Base-by-base conservation (phyloP, 2,797 vertebrate species). In the Gymnodraco acuticeps region DNA sequence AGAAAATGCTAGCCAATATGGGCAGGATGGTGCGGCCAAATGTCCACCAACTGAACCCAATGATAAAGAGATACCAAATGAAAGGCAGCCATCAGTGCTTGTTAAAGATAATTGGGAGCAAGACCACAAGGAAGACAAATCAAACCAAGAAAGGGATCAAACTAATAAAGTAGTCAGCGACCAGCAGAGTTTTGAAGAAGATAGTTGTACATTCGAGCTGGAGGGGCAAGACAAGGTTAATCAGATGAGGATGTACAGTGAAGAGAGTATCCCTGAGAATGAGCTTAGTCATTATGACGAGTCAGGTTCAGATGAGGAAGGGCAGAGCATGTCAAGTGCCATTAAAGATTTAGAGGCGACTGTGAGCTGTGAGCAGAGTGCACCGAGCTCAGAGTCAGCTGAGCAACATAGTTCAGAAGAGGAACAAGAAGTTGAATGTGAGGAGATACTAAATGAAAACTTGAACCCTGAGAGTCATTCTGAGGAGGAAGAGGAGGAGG, bases 401-500 rank as follows among this genome's bases (percentile, higher is more conserved):
- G 43, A 64, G 55, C 63, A 5, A 41, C 66, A 54, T 0, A 60
- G 42, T 42, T 79, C 73, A 33, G 82, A 74, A 6, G 73, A 75
- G 6, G 77, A 67, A 45, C 15, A 0, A 13, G 47, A 77, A 16
- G 52, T 56, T 67, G 62, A 67, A 72, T 4, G 13, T 53, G 69
- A 84, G n/a, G 48, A 56, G 63, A 58, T 55, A 16, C 42, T 58
- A 31, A 6, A 14, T n/a, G 75, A 65, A 0, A 12, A 52, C 47
- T 52, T 20, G 13, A 55, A 41, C 1, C 42, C 27, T 50, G 71
- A 75, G 23, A 79, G 59, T 75, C 46, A 20, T 15, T 75, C 65
- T 16, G 74, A 67, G 15, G 48, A 75, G 3, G 17, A 67, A 11
- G 48, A 80, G 13, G 63, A 87, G 61, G 73, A 87, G 63, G 73